Base-by-base conservation (phyloP, 2,797 vertebrate genomes). In the Gymnopithys bicolor region DNA sequence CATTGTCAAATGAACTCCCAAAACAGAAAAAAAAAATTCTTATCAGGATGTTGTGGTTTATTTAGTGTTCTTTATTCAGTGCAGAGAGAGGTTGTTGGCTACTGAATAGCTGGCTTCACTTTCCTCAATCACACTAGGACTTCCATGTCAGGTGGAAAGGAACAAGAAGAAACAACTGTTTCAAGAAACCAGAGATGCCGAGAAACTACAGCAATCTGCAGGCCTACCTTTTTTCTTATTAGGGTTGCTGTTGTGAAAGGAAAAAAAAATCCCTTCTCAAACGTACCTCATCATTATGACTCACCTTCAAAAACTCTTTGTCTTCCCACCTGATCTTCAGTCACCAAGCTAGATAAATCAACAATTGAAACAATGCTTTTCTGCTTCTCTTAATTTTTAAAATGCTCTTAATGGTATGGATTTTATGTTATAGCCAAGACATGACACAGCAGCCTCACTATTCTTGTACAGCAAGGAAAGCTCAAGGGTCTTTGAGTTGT, bases 131-230 rank as follows among this genome's bases (percentile, higher is more conserved):
- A 28, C n/a, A 13, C 24, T n/a, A 53, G 7, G 23, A 53, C 25
- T 16, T 21, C 70, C 35, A 66, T 68, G 74, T 95, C 93, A 97
- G 58, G 49, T 93, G 70, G 68, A 92, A 84, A 84, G 39, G 45
- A 94, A 77, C 45, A 94, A 92, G 67, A 93, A 83, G 71, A 91
- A 96, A 94, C 63, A 94, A 94, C 68, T 91, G 53, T 90, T 96
- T 96, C 88, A 87, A 66, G 74, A 93, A 94, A 82, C 37, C 21
- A 62, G 48, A 43, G 55, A 74, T 79, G 15, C 11, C 2, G 6
- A 93, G 33, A 83, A 95, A 63, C 74, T 90, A 93, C 79, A 90
- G 1, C 53, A 87, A 33, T 46, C 39, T 41, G 11, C 30, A 56
- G 71, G 45, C 15, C 30, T 81, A 33, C 74, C 55, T 76, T 88